Conservation (phyloP, 1,140 invertebrate species). For the Medauroidea extradentata region DNA sequence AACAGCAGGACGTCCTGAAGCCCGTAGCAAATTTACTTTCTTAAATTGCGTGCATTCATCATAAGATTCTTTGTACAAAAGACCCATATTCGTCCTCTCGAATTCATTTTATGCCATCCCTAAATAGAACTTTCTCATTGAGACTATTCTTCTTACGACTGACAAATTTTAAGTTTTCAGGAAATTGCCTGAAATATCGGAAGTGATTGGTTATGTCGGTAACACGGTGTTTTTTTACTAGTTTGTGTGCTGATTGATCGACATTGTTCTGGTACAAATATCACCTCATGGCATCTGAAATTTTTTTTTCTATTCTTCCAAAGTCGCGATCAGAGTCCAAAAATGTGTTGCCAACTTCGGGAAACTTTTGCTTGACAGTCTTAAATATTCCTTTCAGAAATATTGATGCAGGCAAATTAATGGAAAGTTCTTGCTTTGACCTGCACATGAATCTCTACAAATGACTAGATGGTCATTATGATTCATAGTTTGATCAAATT, state of each 20-base stretch:
- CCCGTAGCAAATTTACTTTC: slow-evolving; percentile 3
- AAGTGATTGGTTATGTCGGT: slow-evolving; percentile 14
- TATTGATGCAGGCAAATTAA: slow-evolving; percentile 15
- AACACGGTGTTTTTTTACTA: slow-evolving; percentile 6
- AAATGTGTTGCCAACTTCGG: slow-evolving; percentile 14
- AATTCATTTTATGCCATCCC: slow-evolving; percentile 14
- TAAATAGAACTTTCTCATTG: slow-evolving; percentile 8
- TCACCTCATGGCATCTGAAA: slow-evolving; percentile 8
- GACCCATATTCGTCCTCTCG: slow-evolving; percentile 9
- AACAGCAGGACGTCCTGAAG: neutral
- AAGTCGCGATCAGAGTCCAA: slow-evolving; percentile 19
- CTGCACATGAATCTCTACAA: slow-evolving; percentile 9
- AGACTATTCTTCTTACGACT: slow-evolving; percentile 11
- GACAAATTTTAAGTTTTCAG: neutral
- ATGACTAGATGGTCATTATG: slow-evolving; percentile 11
- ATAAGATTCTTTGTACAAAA: slow-evolving; percentile 14
- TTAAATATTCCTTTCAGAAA: slow-evolving; percentile 12
- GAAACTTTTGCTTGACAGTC: slow-evolving; percentile 11
- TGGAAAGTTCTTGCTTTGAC: slow-evolving; percentile 13
- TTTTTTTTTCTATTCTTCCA: slow-evolving; percentile 16
- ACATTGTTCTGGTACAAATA: slow-evolving; percentile 12
- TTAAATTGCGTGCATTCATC: slow-evolving; percentile 12
- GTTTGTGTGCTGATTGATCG: slow-evolving; percentile 2
- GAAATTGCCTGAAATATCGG: slow-evolving; percentile 5
- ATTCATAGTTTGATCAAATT: slow-evolving; percentile 5